Evolutionary conservation across 2,797 vertebrate species (phyloP), one percentile per base, ranked within the genome.

Genomic region (Sebastes cheni): DNA sequence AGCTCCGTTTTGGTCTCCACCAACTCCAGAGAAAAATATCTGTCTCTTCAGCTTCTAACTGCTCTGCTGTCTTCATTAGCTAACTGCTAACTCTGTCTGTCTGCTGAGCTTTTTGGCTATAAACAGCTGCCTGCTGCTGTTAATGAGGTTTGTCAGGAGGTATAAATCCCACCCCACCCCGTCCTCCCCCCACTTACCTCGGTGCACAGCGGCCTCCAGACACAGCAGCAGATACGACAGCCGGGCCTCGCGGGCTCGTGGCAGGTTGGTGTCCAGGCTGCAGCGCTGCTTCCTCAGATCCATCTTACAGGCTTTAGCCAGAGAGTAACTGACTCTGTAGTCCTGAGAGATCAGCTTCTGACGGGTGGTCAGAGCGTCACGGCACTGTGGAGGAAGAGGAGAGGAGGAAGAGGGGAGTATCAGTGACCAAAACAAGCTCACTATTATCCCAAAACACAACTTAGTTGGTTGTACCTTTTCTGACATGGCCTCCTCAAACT

Each of bases 401-500:
- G 25, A 3, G 12, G 32, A 36, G 11, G 3, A n/a, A 8, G 32
- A 0, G 1, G 18, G 3, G n/a, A 7, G 34, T 0, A 0, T 78
- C 4, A 71, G 67, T 18, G 11, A 42, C 20, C 2, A 0, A 36
- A 23, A 36, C 8, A 12, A 11, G 22, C 14, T 59, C 10, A 12
- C 18, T 1, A n/a, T 3, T 18, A 54, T 29, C 55, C 16, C 12
- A 60, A 36, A 58, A 56, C 52, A n/a, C 2, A 12, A 39, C 10
- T 6, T 11, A 39, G 13, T 13, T 14, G 9, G 2, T 66, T 54
- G 0, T 86, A 97, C 98, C 95, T 97, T 97, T 75, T 97, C 97
- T 88, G 97, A 97, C 98, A 99, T 99, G 52, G 97, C 96, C 77
- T 99, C 98, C 91, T 99, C 98, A 95, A 99, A 99, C 92, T 99